These are phyloP conservation scores for Manis javanica DNA, from an alignment of 2,797 vertebrate species.

Conservation along the genomic window DNA sequence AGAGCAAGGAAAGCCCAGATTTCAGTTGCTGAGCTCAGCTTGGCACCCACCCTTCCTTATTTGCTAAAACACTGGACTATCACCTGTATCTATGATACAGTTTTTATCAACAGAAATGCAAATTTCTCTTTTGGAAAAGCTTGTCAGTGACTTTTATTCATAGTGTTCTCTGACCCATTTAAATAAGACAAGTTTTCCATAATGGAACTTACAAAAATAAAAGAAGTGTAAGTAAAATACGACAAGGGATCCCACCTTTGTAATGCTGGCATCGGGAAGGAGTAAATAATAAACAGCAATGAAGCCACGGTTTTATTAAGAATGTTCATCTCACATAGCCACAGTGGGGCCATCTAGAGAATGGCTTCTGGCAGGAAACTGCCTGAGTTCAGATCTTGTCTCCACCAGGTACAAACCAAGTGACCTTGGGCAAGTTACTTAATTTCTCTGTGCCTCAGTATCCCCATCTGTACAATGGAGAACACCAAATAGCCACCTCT, in stretches of 20 bases:
- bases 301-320: not conserved
- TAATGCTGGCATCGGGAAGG: not conserved
- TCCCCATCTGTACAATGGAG: not conserved
- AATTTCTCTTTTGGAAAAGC: conserved; percentile 43
- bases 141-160: conserved; percentile 41
- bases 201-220: not conserved
- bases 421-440: not conserved
- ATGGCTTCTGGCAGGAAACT: not conserved
- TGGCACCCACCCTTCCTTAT: not conserved
- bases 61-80: not conserved
- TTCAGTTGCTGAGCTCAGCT: not conserved
- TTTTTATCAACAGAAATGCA: conserved; percentile 56
- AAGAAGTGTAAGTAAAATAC: not conserved
- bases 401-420: not conserved
- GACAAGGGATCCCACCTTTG: not conserved
- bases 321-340: not conserved
- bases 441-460: not conserved
- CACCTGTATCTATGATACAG: not conserved
- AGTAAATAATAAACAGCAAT: not conserved
- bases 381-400: not conserved
- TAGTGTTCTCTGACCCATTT: conserved; percentile 31
- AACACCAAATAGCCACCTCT: not conserved
- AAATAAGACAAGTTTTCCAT: conserved; percentile 25
- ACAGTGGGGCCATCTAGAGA: not conserved
- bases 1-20: not conserved